Evolutionary conservation across 37 sponge, comb jelly and placozoan species (phyloP).

Genomic region (Beroe ovata): DNA sequence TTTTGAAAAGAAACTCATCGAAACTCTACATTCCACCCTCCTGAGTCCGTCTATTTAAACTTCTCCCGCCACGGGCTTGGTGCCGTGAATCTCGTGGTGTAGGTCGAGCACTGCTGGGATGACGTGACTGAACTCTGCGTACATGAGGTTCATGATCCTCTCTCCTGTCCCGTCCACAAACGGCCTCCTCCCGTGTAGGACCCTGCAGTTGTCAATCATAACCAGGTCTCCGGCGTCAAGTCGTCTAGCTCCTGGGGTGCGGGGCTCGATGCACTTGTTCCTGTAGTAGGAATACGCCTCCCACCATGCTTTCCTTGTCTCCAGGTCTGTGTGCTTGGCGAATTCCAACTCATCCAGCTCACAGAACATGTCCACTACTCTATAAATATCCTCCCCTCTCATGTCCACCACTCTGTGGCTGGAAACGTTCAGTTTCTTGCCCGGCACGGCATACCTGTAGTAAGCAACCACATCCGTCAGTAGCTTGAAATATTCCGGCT

Average conservation of each 20-base stretch:
- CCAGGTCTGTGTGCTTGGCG: not conserved
- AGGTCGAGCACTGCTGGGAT: not conserved
- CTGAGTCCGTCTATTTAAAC: no score
- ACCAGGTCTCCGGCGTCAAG: not conserved
- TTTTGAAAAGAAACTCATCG: no score
- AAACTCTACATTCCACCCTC: no score
- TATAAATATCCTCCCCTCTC: not conserved
- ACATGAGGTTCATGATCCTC: not conserved
- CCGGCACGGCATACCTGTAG: slow-evolving; percentile 1
- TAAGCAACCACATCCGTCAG: not conserved
- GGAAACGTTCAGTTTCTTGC: not conserved
- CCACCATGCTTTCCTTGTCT: slow-evolving; percentile 8
- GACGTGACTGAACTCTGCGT: not conserved
- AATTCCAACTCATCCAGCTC: not conserved
- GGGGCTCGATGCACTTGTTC: not conserved
- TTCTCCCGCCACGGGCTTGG: no score
- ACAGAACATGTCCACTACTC: not conserved
- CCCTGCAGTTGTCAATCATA: slow-evolving; percentile 13
- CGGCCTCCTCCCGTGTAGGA: not conserved
- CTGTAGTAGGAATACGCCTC: slow-evolving; percentile 26
- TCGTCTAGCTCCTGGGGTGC: not conserved
- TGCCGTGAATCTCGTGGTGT: not conserved
- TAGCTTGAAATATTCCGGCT: not conserved
- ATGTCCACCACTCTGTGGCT: not conserved
- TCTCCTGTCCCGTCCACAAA: not conserved